Evolutionary conservation across 1,140 invertebrate genomes (phyloP).

Genomic region (Platyscapa corneri): DNA sequence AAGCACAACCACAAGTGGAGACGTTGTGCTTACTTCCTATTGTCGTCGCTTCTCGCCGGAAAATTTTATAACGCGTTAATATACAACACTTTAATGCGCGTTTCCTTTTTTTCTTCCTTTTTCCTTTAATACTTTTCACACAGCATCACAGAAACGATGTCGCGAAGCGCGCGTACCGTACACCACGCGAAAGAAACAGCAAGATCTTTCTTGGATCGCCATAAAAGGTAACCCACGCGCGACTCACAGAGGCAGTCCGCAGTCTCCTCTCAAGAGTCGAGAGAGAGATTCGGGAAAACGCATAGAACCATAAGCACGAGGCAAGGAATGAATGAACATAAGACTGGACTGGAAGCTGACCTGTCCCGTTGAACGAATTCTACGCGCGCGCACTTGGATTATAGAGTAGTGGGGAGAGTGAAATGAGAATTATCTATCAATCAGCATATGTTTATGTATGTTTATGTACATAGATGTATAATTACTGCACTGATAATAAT

Average conservation of each 20-base stretch:
- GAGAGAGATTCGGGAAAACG: background rate
- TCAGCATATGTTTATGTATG: too few species aligned
- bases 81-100: background rate
- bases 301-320: background rate
- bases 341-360: background rate
- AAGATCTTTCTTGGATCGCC: conserved; percentile 64
- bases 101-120: background rate
- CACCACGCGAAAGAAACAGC: conserved; percentile 59
- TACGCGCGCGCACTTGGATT: background rate
- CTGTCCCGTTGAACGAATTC: background rate
- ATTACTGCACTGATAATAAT: too few species aligned
- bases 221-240: conserved; percentile 71
- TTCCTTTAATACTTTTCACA: conserved; percentile 8
- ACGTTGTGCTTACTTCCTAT: conserved; percentile 17
- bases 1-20: background rate
- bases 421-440: too few species aligned
- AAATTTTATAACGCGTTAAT: background rate
- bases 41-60: background rate
- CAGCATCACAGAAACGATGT: conserved; percentile 21
- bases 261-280: background rate
- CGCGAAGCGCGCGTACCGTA: background rate
- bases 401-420: background rate
- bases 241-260: conserved; percentile 29
- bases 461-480: too few species aligned
- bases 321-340: background rate